A percentile compares a stretch with the other conserved stretches of the same genome.
Conservation (phyloP, 1,140 invertebrate species). For the Lamellibrachia luymesi region DNA sequence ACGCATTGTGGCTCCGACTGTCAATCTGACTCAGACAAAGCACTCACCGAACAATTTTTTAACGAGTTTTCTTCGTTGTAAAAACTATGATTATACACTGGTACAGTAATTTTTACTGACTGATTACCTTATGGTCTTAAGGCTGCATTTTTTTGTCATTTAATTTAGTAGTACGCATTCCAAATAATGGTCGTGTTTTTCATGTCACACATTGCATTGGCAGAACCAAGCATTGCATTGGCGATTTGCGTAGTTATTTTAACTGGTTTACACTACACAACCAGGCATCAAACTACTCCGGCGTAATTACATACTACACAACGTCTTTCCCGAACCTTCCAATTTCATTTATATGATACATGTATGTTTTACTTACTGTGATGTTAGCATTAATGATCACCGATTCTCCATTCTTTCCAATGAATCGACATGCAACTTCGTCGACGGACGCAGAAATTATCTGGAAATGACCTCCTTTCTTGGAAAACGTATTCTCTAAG, state of each 20-base stretch:
- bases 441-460: conserved; percentile 91
- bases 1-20: neutral
- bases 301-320: neutral
- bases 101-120: neutral
- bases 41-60: neutral
- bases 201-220: neutral
- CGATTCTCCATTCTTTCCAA: conserved; percentile 89
- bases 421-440: conserved; percentile 94
- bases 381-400: conserved; percentile 98
- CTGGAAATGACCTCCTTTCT: conserved; percentile 89
- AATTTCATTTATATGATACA: neutral
- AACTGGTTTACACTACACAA: neutral
- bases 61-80: neutral
- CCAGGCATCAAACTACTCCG: neutral
- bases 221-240: neutral
- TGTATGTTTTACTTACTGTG: conserved; percentile 62
- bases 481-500: conserved; percentile 90
- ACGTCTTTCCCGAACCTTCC: neutral
- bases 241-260: neutral
- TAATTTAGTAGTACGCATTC: neutral
- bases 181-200: neutral
- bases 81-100: neutral
- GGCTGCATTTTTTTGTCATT: neutral
- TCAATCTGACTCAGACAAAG: neutral
- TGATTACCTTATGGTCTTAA: neutral